Evolutionary conservation across 2,888 invertebrate genomes (phyloP).

Genomic region (Drosophila prostipennis): DNA sequence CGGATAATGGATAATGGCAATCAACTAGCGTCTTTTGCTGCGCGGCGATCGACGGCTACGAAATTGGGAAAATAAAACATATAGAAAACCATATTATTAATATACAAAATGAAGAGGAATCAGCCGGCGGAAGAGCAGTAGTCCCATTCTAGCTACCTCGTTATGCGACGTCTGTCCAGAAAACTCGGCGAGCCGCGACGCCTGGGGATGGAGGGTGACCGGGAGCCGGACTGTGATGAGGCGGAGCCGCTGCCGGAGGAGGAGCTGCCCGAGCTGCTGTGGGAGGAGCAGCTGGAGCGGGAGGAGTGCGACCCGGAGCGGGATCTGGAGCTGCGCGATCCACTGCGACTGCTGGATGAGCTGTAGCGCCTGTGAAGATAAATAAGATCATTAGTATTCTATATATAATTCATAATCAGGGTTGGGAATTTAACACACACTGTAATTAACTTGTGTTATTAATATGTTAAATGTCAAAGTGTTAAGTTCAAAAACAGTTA

Average conservation of each 20-base stretch:
- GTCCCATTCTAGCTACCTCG: conserved; percentile 88
- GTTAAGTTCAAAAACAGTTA: too few relatives aligned
- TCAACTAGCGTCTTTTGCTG: conserved; percentile 72
- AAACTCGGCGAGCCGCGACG: conserved; percentile 97
- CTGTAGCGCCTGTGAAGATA: conserved; percentile 72
- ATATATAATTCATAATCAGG: too few relatives aligned
- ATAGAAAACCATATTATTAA: conserved; percentile 19
- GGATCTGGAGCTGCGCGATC: conserved; percentile 80
- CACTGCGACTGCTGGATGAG: conserved; percentile 81
- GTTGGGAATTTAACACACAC: too few relatives aligned
- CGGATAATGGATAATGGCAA: conserved; percentile 47
- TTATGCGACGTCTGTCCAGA: conserved; percentile 95
- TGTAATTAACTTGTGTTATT: too few relatives aligned
- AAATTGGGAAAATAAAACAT: conserved; percentile 53
- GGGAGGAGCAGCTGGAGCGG: conserved; percentile 82
- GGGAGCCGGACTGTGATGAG: conserved; percentile 85
- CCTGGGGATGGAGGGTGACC: conserved; percentile 95
- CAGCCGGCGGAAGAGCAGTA: not conserved
- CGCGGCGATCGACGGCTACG: conserved; percentile 77
- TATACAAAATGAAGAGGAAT: conserved; percentile 31
- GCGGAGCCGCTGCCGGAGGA: conserved; percentile 80
- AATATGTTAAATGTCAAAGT: too few relatives aligned
- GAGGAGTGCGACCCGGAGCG: conserved; percentile 82
- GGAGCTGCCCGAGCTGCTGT: conserved; percentile 82
- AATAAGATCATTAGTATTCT: not conserved